These are phyloP conservation scores for Sylvia atricapilla DNA, from an alignment of 2,113 vertebrate species.

Conservation along the genomic window DNA sequence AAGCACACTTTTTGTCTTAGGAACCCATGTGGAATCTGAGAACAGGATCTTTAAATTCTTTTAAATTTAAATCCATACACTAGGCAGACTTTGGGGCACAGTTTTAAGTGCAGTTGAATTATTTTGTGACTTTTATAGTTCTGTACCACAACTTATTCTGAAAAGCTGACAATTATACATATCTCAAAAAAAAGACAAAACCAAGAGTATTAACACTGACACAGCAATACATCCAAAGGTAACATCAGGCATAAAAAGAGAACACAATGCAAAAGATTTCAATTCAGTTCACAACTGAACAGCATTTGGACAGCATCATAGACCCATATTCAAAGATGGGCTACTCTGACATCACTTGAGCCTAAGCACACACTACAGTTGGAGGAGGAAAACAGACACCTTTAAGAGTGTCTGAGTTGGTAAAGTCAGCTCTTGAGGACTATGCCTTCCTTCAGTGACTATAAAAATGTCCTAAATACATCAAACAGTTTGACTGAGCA, in stretches of 20 bases:
- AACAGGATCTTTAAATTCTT: not conserved
- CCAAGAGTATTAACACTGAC: not conserved
- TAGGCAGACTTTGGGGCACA: not conserved
- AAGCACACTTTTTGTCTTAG: not conserved
- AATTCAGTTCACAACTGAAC: not conserved
- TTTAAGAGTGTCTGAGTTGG: not conserved
- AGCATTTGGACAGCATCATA: slow-evolving; percentile 2
- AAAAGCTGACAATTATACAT: not conserved
- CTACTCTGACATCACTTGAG: not conserved
- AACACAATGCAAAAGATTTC: not conserved
- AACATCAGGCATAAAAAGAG: slow-evolving; percentile 13
- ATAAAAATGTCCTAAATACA: slow-evolving; percentile 2
- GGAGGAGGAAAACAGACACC: not conserved
- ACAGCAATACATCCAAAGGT: not conserved
- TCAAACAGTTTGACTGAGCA: not conserved
- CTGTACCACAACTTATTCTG: not conserved
- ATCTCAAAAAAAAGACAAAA: not conserved
- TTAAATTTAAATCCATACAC: not conserved
- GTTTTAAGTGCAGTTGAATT: not conserved
- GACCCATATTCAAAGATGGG: not conserved
- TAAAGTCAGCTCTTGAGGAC: not conserved
- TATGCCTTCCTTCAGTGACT: not conserved
- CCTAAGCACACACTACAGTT: not conserved
- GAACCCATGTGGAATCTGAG: not conserved
- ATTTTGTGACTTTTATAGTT: not conserved